Base-by-base conservation (phyloP, 2,113 vertebrate species). In the Sigmodon hispidus region DNA sequence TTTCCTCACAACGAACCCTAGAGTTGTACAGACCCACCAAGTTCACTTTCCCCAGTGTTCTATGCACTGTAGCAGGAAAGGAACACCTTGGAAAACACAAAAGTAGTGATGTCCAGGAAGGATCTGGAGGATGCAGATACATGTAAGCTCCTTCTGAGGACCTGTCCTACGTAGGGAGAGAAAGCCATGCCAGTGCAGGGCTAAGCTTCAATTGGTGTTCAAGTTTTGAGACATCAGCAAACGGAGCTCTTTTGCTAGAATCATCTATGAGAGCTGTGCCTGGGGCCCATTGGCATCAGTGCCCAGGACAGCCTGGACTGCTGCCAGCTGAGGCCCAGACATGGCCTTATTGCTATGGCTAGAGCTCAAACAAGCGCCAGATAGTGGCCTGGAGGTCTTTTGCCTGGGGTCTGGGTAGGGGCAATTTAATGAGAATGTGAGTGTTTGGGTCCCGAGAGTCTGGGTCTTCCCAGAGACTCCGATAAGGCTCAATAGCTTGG, bases 281-380 rank as follows among this genome's bases (percentile, higher is more conserved):
- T 7, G 1, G 81, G 93, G 92, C 87, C 94, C 93, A 72, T 57
- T 94, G 95, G 86, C 93, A 72, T 76, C 55, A 69, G 87, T 93
- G 80, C 73, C 92, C 67, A 45, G 70, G 76, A 84, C 45, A 19
- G 76, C 89, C 69, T 77, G 94, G 91, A 90, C 50, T 0, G 0
- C 81, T 31, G 96, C 96, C 96, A 92, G 59, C 50, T 7, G 22
- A 92, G 93, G 76, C 84, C 93, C 36, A 72, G 76, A 48, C 5
- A 11, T 73, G 79, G 80, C 67, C 84, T 83, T n/a, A 11, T 12
- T 90, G 90, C 76, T 34, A 17, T 55, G 52, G 21, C 55, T 3
- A 1, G 55, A 43, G 93, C 75, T 81, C 77, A 80, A 15, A 65
- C 36, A 55, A 55, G 22, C 19, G 80, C 81, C 63, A 70, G 77